Conservation (phyloP, 1,140 invertebrate genomes). For the Drosophila oshimai region DNA sequence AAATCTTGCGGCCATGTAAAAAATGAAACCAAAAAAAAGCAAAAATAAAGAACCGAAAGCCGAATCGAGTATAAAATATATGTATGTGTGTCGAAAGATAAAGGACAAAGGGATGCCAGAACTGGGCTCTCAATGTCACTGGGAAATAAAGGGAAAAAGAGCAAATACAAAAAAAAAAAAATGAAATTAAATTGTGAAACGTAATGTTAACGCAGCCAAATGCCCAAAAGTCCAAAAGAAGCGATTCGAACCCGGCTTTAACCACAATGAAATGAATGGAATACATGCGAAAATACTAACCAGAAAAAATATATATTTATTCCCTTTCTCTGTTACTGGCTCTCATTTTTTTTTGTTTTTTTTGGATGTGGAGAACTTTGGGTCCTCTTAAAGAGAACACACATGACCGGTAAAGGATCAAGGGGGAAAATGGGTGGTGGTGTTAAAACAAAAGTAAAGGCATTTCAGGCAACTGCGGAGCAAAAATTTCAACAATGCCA, state of each 20-base stretch:
- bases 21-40: slow-evolving; percentile 16
- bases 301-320: slow-evolving; percentile 45
- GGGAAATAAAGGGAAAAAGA: slow-evolving; percentile 7
- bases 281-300: slow-evolving; percentile 29
- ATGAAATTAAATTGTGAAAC: slow-evolving; percentile 57
- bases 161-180: slow-evolving; percentile 6
- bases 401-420: slow-evolving; percentile 9
- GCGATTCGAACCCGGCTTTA: slow-evolving; percentile 36
- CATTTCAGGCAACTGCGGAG: slow-evolving; percentile 31
- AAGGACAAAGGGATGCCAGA: slow-evolving; percentile 51
- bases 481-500: slow-evolving; percentile 64
- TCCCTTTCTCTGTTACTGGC: not conserved
- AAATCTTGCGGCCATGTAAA: slow-evolving; percentile 52
- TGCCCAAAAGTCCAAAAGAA: slow-evolving; percentile 57
- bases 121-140: slow-evolving; percentile 42
- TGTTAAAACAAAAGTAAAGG: slow-evolving; percentile 49
- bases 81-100: slow-evolving; percentile 40
- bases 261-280: slow-evolving; percentile 71
- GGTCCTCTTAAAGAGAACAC: slow-evolving; percentile 25
- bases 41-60: slow-evolving; percentile 26
- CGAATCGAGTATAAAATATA: slow-evolving; percentile 20
- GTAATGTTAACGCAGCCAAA: slow-evolving; percentile 63
- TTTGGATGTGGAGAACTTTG: slow-evolving; percentile 10
- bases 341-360: not conserved
- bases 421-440: not conserved